Percentiles rank a stretch among this genome's conserved stretches.
Evolutionary conservation across 2,797 vertebrate species (phyloP).

Genomic region (Sitta carolinensis): DNA sequence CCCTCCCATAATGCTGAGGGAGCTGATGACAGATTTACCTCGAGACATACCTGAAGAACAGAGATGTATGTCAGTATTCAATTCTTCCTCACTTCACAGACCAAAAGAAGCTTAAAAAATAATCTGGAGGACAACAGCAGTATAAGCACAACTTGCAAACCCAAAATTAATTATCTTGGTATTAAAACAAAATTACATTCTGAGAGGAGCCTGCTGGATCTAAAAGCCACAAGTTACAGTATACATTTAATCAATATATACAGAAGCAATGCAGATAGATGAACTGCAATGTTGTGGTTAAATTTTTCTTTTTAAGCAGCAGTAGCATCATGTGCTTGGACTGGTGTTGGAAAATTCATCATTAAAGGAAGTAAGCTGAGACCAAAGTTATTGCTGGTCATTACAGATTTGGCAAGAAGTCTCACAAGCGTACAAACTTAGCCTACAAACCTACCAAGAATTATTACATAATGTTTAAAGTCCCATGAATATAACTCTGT

Average conservation of each 20-base stretch:
- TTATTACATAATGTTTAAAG: neutral
- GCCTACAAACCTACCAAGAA: neutral
- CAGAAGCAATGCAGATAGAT: neutral
- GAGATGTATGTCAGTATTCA: neutral
- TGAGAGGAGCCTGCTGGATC: neutral
- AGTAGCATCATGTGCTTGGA: neutral
- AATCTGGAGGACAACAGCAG: neutral
- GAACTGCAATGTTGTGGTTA: neutral
- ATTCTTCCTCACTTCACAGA: neutral
- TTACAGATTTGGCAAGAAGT: neutral
- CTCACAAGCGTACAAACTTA: neutral
- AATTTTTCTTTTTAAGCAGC: neutral
- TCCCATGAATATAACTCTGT: neutral
- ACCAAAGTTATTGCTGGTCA: neutral
- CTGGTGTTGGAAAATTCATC: neutral
- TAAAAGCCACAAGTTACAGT: neutral
- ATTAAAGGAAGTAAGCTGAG: neutral
- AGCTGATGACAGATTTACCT: constrained; percentile 96
- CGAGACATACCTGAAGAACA: constrained; percentile 88
- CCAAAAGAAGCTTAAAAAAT: neutral
- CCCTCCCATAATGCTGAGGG: constrained; percentile 96
- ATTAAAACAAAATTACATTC: neutral
- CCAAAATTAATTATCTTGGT: neutral
- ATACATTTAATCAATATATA: neutral
- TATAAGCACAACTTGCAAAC: neutral